Base-by-base conservation (phyloP, 2,797 vertebrate genomes). In the Choloepus didactylus region DNA sequence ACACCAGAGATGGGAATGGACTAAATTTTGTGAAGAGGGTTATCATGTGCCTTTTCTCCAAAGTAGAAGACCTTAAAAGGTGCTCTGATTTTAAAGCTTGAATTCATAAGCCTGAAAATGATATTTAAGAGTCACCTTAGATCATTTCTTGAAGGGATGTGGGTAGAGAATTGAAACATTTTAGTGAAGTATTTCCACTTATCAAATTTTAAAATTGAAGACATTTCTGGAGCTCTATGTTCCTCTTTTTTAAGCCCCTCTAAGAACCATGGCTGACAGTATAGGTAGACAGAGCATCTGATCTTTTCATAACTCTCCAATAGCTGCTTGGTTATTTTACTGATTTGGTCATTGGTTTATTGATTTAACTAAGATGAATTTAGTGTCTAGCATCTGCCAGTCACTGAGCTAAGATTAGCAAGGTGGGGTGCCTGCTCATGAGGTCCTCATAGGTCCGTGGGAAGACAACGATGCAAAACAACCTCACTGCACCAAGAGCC, bases 351-450 rank as follows among this genome's bases (percentile, higher is more conserved):
- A 73, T 19, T 83, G 67, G 76, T 56, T 44, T 79, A 77, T 49
- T 91, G 66, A 72, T 88, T 89, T 94, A 93, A 76, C 16, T 77
- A 83, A 80, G 38, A 82, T 77, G 75, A 59, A 82, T 54, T 93
- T 69, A 44, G 23, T 62, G 25, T 64, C 49, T 69, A 29, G 31
- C 44, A 60, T 91, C 90, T 96, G 41, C 9, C 9, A 76, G 31
- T 18, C 62, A 62, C 21, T 70, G 2, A 95, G 83, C 38, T 67
- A 83, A 49, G 56, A 87, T 82, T 77, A 82, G 38, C 60, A 25
- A 77, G 21, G 14, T 46, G 59, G 35, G 41, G 15, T 46, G 23
- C 9, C 69, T 72, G 21, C 69, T 41, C 25, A 49, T 73, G 23
- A 73, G 14, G 49, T 59, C 29, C 62, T 86, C 38, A 90, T 3